Conservation (phyloP, 2,113 vertebrate genomes). For the Oreocharis arfaki region DNA sequence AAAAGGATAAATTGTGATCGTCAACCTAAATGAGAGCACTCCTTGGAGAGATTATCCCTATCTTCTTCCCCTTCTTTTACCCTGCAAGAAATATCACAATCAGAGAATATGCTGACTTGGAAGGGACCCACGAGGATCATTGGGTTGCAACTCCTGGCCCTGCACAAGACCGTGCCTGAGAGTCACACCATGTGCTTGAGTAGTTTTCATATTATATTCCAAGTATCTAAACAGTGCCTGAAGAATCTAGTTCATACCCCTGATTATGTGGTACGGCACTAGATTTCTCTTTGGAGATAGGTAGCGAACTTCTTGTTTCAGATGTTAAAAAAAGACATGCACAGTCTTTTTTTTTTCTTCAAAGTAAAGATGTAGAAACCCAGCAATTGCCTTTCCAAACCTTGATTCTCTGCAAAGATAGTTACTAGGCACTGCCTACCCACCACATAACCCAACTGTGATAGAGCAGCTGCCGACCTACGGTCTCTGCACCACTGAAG, state of each 20-base stretch:
- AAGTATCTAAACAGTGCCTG: not conserved
- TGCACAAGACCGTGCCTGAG: not conserved
- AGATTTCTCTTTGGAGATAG: not conserved
- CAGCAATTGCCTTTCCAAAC: not conserved
- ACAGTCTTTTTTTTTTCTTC: too few species aligned
- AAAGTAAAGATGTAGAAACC: not conserved
- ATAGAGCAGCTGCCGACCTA: not conserved
- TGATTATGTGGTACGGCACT: not conserved
- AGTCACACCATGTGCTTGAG: not conserved
- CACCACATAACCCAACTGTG: not conserved
- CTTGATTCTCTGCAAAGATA: not conserved
- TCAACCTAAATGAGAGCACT: not conserved
- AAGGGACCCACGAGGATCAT: not conserved
- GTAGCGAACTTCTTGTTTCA: not conserved
- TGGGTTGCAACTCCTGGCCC: too few species aligned
- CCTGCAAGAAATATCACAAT: not conserved
- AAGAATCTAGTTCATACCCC: not conserved
- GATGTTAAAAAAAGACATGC: not conserved
- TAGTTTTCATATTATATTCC: not conserved
- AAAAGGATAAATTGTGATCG: not conserved
- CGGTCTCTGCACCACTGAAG: not conserved
- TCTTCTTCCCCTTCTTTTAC: not conserved
- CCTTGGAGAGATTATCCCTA: not conserved
- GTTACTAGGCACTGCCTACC: not conserved
- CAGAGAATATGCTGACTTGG: not conserved